Conservation (phyloP, 2,797 vertebrate species). For the Danio choprae region DNA sequence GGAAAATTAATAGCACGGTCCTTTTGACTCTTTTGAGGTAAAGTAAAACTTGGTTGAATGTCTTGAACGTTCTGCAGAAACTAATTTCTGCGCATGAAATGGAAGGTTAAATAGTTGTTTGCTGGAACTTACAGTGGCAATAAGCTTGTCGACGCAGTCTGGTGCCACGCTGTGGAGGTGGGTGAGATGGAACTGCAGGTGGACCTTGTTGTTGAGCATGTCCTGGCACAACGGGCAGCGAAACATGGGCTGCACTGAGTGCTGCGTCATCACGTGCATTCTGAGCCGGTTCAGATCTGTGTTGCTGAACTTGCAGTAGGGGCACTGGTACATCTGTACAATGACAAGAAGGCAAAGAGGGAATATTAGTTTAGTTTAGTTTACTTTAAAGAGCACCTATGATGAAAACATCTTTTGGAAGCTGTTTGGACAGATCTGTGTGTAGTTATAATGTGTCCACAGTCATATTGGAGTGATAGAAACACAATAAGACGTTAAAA, state of each 20-base stretch:
- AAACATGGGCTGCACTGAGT: conserved; percentile 97
- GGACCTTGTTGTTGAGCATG: conserved; percentile 99
- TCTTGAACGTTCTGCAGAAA: background rate
- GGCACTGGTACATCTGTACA: conserved; percentile 95
- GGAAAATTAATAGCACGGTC: background rate
- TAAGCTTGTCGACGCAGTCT: conserved; percentile 97
- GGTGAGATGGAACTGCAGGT: conserved; percentile 98
- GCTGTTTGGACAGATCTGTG: no score
- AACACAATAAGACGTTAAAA: no score
- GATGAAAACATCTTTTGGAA: no score
- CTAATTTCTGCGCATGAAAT: background rate
- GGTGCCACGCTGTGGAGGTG: conserved; percentile 98
- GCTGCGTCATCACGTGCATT: conserved; percentile 99
- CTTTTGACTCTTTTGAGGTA: background rate
- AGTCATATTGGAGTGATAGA: no score
- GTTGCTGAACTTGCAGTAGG: conserved; percentile 98
- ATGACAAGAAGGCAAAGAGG: conserved; percentile 22
- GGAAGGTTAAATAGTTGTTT: background rate
- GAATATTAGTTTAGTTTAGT: background rate
- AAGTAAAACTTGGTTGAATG: conserved; percentile 1
- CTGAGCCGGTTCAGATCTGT: conserved; percentile 94
- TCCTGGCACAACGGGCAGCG: conserved; percentile 98
- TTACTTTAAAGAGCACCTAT: no score
- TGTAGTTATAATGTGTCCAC: no score
- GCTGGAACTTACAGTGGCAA: conserved; percentile 88